phyloP scores from a whole-genome alignment of 2,888 invertebrate species.

The Perithous albicinctus region DNA sequence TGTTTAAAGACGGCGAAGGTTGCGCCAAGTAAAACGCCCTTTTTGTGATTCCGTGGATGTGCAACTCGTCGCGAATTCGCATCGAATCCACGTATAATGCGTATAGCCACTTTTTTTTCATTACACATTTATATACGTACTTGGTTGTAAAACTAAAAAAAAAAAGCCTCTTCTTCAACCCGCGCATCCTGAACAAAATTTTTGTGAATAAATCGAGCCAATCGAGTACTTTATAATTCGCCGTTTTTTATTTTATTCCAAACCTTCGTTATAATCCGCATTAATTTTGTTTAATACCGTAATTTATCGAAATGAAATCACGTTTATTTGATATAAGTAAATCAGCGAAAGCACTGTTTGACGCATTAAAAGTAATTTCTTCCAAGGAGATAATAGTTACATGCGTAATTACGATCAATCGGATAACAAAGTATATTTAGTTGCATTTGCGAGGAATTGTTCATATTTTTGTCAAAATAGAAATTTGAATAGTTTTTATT shows the following conservation, averaged over 20 bases:
- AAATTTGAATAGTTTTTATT: not conserved
- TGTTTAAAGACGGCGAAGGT: not conserved
- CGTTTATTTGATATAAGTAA: not conserved
- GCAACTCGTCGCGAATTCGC: not conserved
- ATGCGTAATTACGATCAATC: too few relatives aligned
- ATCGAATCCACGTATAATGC: not conserved
- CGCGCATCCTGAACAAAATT: not conserved
- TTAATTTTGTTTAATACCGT: not conserved
- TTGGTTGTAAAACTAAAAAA: not conserved
- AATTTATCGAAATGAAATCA: not conserved
- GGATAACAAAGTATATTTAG: too few relatives aligned
- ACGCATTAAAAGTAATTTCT: not conserved
- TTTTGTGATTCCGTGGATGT: not conserved
- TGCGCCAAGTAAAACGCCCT: not conserved
- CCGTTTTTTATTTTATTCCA: not conserved
- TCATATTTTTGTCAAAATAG: not conserved
- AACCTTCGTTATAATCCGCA: not conserved
- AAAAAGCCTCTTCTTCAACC: not conserved
- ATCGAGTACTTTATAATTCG: not conserved
- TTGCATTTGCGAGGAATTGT: not conserved
- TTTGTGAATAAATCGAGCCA: slow-evolving; percentile 4
- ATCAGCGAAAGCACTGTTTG: too few relatives aligned
- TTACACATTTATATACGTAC: slow-evolving; percentile 6
- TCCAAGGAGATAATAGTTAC: not conserved
- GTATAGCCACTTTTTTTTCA: not conserved